Conservation (phyloP, 2,888 invertebrate genomes). For the Gortyna flavago region DNA sequence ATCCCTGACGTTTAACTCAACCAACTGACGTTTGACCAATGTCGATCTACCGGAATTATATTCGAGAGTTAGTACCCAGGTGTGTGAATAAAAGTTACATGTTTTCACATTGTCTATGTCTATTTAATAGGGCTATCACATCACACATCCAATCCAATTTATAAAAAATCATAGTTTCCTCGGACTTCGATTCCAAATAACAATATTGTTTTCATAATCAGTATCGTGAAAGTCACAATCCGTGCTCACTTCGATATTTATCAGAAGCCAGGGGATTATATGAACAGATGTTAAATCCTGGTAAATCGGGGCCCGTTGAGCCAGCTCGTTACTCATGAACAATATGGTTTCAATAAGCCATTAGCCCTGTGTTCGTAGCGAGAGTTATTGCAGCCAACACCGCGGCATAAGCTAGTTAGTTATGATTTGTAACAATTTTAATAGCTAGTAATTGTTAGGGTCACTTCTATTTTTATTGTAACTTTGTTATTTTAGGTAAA, state of each 20-base stretch:
- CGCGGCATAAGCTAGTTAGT: slow-evolving; percentile 64
- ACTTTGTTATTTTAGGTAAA: slow-evolving; percentile 53
- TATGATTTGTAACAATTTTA: slow-evolving; percentile 73
- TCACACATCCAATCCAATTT: not conserved
- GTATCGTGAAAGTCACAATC: slow-evolving; percentile 49
- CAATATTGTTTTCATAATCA: slow-evolving; percentile 50
- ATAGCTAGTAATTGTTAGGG: slow-evolving; percentile 70
- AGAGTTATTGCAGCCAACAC: slow-evolving; percentile 68
- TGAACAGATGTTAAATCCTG: slow-evolving; percentile 67
- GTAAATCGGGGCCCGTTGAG: slow-evolving; percentile 57
- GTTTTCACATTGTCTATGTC: not conserved
- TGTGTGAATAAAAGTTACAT: not conserved
- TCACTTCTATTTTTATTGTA: slow-evolving; percentile 68
- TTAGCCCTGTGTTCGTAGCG: slow-evolving; percentile 67
- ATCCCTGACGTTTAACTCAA: too few relatives aligned
- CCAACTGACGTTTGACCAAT: too few relatives aligned
- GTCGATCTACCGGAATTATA: too few relatives aligned
- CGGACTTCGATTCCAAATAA: slow-evolving; percentile 7
- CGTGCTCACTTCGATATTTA: slow-evolving; percentile 60
- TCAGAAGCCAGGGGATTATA: slow-evolving; percentile 63
- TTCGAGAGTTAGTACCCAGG: too few relatives aligned
- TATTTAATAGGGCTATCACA: not conserved
- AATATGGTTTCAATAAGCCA: slow-evolving; percentile 76
- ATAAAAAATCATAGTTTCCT: not conserved
- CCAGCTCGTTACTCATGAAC: slow-evolving; percentile 64